Evolutionary conservation across 2,888 invertebrate species (phyloP), one percentile per base, ranked within the genome.

Genomic region (Ceramica pisi): DNA sequence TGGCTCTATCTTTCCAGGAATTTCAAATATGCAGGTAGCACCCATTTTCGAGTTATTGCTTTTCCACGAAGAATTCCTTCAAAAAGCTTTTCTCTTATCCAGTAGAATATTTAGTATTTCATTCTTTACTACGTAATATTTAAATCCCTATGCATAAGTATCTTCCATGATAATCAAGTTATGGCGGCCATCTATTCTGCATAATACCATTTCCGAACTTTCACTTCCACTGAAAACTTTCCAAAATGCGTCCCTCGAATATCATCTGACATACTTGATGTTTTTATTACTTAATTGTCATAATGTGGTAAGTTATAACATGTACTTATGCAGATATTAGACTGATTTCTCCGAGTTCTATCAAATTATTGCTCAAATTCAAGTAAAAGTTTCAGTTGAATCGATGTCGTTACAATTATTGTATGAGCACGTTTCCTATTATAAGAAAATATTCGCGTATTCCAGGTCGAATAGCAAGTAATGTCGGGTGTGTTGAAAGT

Each of bases 401-500:
- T 69, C 21, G 61, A 73, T 75, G 78, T 72, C 70, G 63, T 63
- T 76, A 57, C 59, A 71, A 46, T 66, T 57, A 46, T 66, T 57
- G 71, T 71, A 77, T 61, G 44, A 53, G 62, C 59, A 76, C 60
- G 63, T 76, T 76, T 76, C 73, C 78, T 77, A 71, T 80, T 85
- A 72, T 83, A 83, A 72, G 70, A 77, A 86, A 83, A 83, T 71
- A 78, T 85, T 78, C 78, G 69, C 72, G 86, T 86, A 89, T 93
- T 93, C 91, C 87, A 92, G 90, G 87, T 89, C 88, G 88, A 80
- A 85, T 85, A 83, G 87, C 86, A 87, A 85, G 81, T 86, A 87
- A 84, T 87, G 86, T 78, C 79, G 82, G 79, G 73, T 82, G 88
- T 90, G 91, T 94, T 90, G 94, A 94, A 94, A 93, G 90, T 89